A percentile compares a stretch with the other conserved stretches of the same genome.
phyloP scores from a whole-genome alignment of 2,888 invertebrate genomes.

The Lathronympha strigana region DNA sequence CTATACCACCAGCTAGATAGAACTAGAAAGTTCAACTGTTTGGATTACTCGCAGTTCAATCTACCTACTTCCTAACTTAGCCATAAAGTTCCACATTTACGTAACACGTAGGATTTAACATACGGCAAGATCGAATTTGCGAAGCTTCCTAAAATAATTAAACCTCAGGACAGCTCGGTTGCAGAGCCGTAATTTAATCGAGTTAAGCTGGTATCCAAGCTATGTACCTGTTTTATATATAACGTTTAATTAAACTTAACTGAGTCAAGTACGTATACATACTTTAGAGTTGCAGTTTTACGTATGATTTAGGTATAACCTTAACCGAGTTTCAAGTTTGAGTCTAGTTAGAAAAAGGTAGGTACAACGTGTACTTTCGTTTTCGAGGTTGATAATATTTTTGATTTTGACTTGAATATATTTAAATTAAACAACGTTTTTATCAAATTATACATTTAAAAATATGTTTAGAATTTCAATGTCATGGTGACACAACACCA shows the following conservation, averaged over 20 bases:
- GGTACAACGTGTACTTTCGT: too few relatives aligned
- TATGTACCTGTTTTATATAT: conserved; percentile 16
- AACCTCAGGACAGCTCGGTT: conserved; percentile 49
- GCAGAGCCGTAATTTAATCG: conserved; percentile 41
- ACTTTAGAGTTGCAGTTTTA: background rate
- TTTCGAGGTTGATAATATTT: too few relatives aligned
- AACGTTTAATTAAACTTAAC: conserved; percentile 14
- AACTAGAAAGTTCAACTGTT: conserved; percentile 14
- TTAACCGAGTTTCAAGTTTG: too few relatives aligned
- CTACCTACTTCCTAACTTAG: background rate
- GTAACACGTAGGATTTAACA: conserved; percentile 18
- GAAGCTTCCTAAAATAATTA: conserved; percentile 56
- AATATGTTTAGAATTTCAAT: too few relatives aligned
- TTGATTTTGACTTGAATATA: too few relatives aligned
- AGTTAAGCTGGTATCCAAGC: conserved; percentile 7
- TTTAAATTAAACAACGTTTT: too few relatives aligned
- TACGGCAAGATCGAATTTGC: conserved; percentile 48
- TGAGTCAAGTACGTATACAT: background rate
- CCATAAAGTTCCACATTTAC: conserved; percentile 13
- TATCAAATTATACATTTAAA: too few relatives aligned
- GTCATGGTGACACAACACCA: too few relatives aligned
- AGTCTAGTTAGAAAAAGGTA: too few relatives aligned
- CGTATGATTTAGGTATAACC: too few relatives aligned
- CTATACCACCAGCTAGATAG: background rate
- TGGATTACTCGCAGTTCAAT: background rate